Base-by-base conservation (phyloP, 2,113 vertebrate species). In the Tilapia sparmanii region DNA sequence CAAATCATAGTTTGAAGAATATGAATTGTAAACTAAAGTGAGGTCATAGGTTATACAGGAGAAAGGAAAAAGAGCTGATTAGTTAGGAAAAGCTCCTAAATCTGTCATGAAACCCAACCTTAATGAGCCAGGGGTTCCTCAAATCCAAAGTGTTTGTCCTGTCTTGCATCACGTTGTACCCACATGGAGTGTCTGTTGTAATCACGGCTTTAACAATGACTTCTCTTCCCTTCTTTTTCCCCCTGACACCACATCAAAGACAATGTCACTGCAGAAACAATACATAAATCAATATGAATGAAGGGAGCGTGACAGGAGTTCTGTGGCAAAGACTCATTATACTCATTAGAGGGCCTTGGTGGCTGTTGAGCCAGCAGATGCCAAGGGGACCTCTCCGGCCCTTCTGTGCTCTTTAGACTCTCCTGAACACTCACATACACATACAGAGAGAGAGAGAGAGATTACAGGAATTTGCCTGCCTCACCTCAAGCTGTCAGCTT, bases 361-460 rank as follows among this genome's bases (percentile, higher is more conserved):
- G 87, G 63, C 76, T 86, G 90, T 82, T 89, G 73, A 87, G 83
- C 55, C 85, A 91, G 89, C 85, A 90, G 88, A 85, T 92, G 88
- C 81, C 63, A 4, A 86, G 29, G 40, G 26, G 31, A 22, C 29
- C 53, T 84, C 71, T 57, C 16, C 63, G 22, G 29, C 82, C 79
- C 40, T 82, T 71, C 54, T 80, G 40, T 68, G 38, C 45, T 85
- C 57, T 81, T 84, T 68, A 73, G 26, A 78, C 26, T 7, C 42
- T 71, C 50, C 12, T 78, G 63, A 53, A 84, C 84, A 52, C 71
- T 63, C 79, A 79, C 35, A 68, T 40, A 42, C 79, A 76, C 38
- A 63, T 63, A 40, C 18, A 66, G 18, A 66, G 61, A 38, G 59
- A 61, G 16, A 55, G 11, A 33, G 31, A 66, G 10, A 38, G 61